Conservation (phyloP, 2,797 vertebrate genomes). For the Morelia viridis region DNA sequence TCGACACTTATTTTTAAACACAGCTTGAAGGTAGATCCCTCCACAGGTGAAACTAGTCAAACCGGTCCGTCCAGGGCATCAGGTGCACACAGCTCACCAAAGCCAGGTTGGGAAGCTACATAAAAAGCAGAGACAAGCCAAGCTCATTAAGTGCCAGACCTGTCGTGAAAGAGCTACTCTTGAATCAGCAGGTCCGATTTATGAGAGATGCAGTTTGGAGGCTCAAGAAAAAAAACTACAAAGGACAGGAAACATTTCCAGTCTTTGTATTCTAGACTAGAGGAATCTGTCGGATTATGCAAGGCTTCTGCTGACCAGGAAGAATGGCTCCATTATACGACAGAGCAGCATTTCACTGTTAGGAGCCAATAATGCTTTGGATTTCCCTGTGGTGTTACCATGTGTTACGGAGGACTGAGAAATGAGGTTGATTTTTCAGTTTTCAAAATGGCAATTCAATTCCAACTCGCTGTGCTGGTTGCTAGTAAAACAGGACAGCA, state of each 20-base stretch:
- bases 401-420: not conserved
- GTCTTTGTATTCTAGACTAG: not conserved
- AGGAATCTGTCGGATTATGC: not conserved
- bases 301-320: not conserved
- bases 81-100: conserved; percentile 4
- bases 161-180: not conserved
- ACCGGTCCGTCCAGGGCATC: conserved; percentile 35
- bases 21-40: not conserved
- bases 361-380: not conserved
- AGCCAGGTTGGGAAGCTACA: not conserved
- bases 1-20: conserved; percentile 22
- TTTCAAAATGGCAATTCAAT: not conserved
- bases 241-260: not conserved
- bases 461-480: not conserved
- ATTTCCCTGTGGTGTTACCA: not conserved
- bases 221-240: not conserved
- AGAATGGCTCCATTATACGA: not conserved
- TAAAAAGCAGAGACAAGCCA: not conserved
- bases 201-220: not conserved
- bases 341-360: not conserved
- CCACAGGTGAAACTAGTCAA: conserved; percentile 48
- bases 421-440: too few species aligned
- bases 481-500: not conserved
- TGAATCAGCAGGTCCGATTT: not conserved
- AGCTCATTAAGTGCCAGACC: not conserved